A percentile compares a stretch with the other conserved stretches of the same genome.
Conservation (phyloP, 2,113 vertebrate genomes). For the Cheilinus undulatus region DNA sequence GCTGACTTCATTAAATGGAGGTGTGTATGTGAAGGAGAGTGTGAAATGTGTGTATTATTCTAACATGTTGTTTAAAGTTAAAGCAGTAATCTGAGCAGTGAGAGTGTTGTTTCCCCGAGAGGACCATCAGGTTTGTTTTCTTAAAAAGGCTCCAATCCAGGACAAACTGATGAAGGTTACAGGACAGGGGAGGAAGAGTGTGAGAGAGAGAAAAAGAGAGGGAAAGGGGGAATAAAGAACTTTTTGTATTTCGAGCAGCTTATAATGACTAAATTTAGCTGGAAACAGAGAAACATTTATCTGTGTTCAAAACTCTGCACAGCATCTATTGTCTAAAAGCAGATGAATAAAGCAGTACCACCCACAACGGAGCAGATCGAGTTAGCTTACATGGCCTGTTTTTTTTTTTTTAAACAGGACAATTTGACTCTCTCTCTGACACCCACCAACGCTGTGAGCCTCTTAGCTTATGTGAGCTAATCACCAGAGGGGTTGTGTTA, state of each 20-base stretch:
- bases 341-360: conserved; percentile 67
- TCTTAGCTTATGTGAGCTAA: conserved; percentile 84
- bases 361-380: conserved; percentile 73
- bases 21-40: conserved; percentile 9
- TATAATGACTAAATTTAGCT: conserved; percentile 40
- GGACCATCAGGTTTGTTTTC: conserved; percentile 61
- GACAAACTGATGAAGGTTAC: conserved; percentile 56
- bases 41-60: conserved; percentile 61
- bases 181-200: no score
- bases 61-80: conserved; percentile 50
- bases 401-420: conserved; percentile 53
- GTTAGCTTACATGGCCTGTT: conserved; percentile 65
- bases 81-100: conserved; percentile 63
- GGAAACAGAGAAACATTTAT: conserved; percentile 59
- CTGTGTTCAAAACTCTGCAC: conserved; percentile 10
- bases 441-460: conserved; percentile 61
- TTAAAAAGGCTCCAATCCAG: conserved; percentile 54
- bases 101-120: conserved; percentile 47
- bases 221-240: not conserved
- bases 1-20: conserved; percentile 12
- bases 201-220: not conserved
- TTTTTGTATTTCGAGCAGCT: conserved; percentile 16
- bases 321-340: conserved; percentile 39
- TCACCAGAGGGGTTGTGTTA: conserved; percentile 81
- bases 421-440: conserved; percentile 62